Evolutionary conservation across 2,888 invertebrate species (phyloP).

Genomic region (Tortricodes alternella): DNA sequence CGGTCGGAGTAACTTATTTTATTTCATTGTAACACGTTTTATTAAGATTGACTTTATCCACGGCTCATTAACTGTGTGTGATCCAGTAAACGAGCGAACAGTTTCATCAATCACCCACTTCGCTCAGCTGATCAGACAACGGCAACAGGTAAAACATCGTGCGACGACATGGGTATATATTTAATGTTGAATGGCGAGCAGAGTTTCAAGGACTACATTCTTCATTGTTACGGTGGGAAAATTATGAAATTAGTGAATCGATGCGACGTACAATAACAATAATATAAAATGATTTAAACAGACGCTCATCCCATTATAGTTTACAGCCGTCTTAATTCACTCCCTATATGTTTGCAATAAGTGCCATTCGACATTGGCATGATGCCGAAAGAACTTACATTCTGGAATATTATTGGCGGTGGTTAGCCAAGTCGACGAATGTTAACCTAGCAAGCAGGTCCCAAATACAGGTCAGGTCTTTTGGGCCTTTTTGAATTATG

Average conservation of each 20-base stretch:
- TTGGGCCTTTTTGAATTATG: too few relatives aligned
- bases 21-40: neutral
- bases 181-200: neutral
- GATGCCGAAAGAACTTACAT: slow-evolving; percentile 49
- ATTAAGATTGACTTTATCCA: neutral
- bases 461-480: neutral
- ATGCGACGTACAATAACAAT: too few relatives aligned
- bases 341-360: slow-evolving; percentile 22
- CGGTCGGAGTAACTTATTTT: neutral
- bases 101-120: slow-evolving; percentile 37
- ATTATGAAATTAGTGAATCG: too few relatives aligned
- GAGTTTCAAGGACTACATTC: neutral
- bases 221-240: too few relatives aligned
- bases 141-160: slow-evolving; percentile 24
- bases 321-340: slow-evolving; percentile 2
- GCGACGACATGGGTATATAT: neutral
- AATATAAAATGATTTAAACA: too few relatives aligned
- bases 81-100: slow-evolving; percentile 34
- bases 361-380: slow-evolving; percentile 46
- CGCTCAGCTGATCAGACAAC: too few relatives aligned
- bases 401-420: slow-evolving; percentile 44
- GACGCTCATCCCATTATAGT: neutral
- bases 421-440: slow-evolving; percentile 41
- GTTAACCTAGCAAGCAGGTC: slow-evolving; percentile 23
- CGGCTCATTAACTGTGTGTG: slow-evolving; percentile 12